Evolutionary conservation across 2,888 invertebrate species (phyloP).

Genomic region (Drosophila lacicola): DNA sequence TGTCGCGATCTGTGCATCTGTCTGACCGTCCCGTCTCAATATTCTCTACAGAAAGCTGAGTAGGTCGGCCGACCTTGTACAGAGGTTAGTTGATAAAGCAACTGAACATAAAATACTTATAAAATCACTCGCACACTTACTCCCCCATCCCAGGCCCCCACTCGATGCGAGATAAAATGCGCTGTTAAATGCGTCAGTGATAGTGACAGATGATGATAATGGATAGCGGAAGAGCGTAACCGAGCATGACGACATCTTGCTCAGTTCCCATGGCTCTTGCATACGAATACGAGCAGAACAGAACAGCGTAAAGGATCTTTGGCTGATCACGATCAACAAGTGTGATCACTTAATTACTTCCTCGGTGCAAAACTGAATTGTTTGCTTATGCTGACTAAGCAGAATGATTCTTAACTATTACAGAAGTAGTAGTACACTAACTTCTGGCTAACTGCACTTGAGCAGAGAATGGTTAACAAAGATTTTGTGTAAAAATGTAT

Average conservation of each 20-base stretch:
- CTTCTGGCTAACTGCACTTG: too few species aligned
- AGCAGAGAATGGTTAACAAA: too few species aligned
- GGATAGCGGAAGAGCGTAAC: constrained; percentile 47
- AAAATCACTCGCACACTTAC: neutral
- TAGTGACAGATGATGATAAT: constrained; percentile 57
- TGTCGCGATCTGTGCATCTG: constrained; percentile 14
- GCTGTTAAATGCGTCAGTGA: constrained; percentile 51
- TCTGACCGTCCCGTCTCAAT: neutral
- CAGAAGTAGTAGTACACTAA: too few species aligned
- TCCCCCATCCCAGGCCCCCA: neutral
- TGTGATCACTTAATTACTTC: constrained; percentile 24
- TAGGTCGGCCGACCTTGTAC: constrained; percentile 50
- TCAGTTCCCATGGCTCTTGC: constrained; percentile 39
- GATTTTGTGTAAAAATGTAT: too few species aligned
- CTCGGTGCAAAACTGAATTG: neutral
- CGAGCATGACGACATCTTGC: constrained; percentile 38
- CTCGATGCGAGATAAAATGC: constrained; percentile 31
- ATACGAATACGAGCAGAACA: neutral
- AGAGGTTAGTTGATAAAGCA: constrained; percentile 55
- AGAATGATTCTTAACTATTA: too few species aligned
- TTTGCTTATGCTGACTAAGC: too few species aligned
- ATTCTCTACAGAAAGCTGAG: constrained; percentile 27
- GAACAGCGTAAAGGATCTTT: constrained; percentile 25
- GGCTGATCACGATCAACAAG: constrained; percentile 12
- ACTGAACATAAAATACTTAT: constrained; percentile 16